Evolutionary conservation across 2,888 invertebrate species (phyloP).

Genomic region (Troilus luridus): DNA sequence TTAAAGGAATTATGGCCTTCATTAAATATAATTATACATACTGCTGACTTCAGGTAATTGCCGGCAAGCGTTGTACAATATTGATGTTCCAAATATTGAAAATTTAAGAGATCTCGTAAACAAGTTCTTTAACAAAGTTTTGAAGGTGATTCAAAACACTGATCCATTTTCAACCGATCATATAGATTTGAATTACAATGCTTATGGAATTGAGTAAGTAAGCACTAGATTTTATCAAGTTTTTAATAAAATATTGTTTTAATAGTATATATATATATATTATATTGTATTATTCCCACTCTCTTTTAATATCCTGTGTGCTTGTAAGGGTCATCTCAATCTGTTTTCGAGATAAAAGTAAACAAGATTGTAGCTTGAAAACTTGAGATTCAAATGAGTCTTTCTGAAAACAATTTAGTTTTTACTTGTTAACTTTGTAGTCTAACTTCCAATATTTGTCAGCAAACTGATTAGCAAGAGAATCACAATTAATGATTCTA

Average conservation of each 20-base stretch:
- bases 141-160: slow-evolving; percentile 14
- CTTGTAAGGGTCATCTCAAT: no score
- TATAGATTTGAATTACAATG: neutral
- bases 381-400: no score
- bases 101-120: neutral
- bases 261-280: neutral
- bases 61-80: neutral
- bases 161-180: slow-evolving; percentile 10
- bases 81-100: neutral
- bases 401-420: no score
- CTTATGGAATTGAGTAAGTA: slow-evolving; percentile 31
- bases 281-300: neutral
- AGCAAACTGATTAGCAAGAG: no score
- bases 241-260: neutral
- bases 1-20: neutral
- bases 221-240: neutral
- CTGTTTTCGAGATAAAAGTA: no score
- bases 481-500: no score
- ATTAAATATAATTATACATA: neutral
- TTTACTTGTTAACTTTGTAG: no score
- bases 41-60: neutral
- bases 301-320: no score
- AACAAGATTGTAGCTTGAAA: no score
- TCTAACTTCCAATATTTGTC: no score
- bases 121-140: slow-evolving; percentile 7